Base-by-base conservation (phyloP, 1,140 invertebrate species). In the Zophobas morio region DNA sequence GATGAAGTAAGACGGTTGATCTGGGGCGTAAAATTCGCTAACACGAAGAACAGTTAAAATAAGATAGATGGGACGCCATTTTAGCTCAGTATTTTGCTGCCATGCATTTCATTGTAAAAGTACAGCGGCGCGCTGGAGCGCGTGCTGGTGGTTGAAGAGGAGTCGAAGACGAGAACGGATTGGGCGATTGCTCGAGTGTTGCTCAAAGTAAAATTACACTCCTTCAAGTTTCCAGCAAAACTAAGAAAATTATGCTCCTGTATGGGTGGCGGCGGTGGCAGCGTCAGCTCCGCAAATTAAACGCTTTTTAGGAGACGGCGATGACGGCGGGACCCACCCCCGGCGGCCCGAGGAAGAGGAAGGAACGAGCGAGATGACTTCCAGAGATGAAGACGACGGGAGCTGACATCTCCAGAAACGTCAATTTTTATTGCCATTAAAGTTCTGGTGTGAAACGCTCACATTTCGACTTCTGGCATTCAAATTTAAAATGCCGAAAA, bases 61-160 rank as follows among this genome's bases (percentile, higher is more conserved):
- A 84, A 84, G 83, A 84, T 83, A 83, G 82, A 84, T 84, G 83
- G 80, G 83, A 78, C 82, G 82, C 83, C 83, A 84, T 84, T 83
- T 82, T 82, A 80, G 79, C 77, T 78, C 76, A 75, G 77, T 81
- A 84, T 82, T 83, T 83, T 84, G 81, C 81, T 81, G 79, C 77
- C 81, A 74, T 81, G 82, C 82, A 84, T 84, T 84, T 84, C 84
- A 83, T 84, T 84, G 80, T 83, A 79, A 79, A 78, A 56, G 46
- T 54, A 56, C 47, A 80, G 77, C 79, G 53, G 75, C n/a, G n/a
- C 81, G 53, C 5, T 36, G 34, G 36, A 72, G 70, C 20, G 6
- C 6, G 2, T 20, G 49, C 6, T 20, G 49, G 3, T 20, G 49
- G 49, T 20, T 2, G 3, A 8, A 46, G 8, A 8, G 3, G 49